Evolutionary conservation across 2,888 invertebrate genomes (phyloP), one percentile per base, ranked within the genome.

Genomic region (Matsumyia berberina): DNA sequence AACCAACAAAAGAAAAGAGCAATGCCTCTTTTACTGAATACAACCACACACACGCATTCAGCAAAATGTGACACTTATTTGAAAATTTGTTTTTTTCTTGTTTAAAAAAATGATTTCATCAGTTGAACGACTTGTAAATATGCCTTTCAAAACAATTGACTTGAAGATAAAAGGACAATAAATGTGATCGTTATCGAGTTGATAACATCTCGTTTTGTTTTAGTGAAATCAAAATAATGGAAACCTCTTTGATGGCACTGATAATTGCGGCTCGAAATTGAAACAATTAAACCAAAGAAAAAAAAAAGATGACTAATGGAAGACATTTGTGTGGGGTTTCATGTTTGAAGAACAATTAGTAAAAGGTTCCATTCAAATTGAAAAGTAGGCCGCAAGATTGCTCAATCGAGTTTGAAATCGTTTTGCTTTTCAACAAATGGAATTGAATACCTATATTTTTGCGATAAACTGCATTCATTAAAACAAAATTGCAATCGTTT

Each of bases 81-180:
- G 29, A 53, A 24, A 42, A 17, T 55, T 39, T 53, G 35, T 49
- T 35, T 42, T 67, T 29, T 66, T 79, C 31, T 35, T n/a, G n/a
- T n/a, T n/a, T n/a, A n/a, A 11, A 19, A 58, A 55, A 51, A 29
- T 58, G 53, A 64, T 73, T 79, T 73, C 55, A 69, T 69, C 57
- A 73, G 67, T 74, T 83, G 78, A 74, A 79, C 64, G 73, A 73
- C 83, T 83, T 73, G 66, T 67, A 60, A 72, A 72, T 58, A 46
- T 66, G 3, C 11, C 29, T 42, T 53, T 39, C 5, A 7, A 51
- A 46, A 77, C 37, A 60, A 60, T 51, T 46, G 46, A 64, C 49
- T 70, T 9, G 12, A 53, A 53, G 58, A 53, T 51, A 83, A 58
- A 35, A 73, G 11, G 51, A 42, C 60, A 73, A 60, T 62, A 60